Evolutionary conservation across 2,888 invertebrate genomes (phyloP), one percentile per base, ranked within the genome.

Genomic region (Abrostola triplasia): DNA sequence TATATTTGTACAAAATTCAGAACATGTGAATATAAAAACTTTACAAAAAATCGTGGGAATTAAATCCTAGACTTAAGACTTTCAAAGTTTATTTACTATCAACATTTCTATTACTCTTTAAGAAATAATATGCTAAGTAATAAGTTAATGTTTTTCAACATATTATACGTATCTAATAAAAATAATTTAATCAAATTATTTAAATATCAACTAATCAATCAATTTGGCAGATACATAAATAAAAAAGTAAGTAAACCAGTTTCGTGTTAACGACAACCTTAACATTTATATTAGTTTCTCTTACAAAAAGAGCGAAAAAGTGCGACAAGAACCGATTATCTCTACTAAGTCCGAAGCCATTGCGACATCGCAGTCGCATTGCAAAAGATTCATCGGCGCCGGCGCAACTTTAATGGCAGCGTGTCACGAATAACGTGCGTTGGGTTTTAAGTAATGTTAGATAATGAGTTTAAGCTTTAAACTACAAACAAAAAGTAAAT

Each of bases 211-310:
- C 1, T 35, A 35, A 11, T 12, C 36, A 57, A 58, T 58, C 50
- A 64, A 10, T 61, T 12, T 10, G n/a, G 44, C 52, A 54, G 54
- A 48, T 60, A 55, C 48, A 44, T 35, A 51, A 64, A 1, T 24
- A 24, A 24, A 61, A n/a, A 61, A 69, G 62, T 7, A 24, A 52
- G 13, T 55, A 54, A 67, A 68, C 76, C 48, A 53, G 77, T 77
- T 76, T 76, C 40, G 40, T 49, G 10, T 12, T 47, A 56, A 56
- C 47, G 49, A 51, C 51, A 79, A 67, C 78, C 78, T 78, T 78
- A 79, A 72, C 77, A 77, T 79, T 77, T 73, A 52, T 55, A 58
- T 64, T 42, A 54, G 67, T 78, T 78, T 78, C 78, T 60, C 78
- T 77, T 54, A 42, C 24, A 24, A 24, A 24, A 24, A 24, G 24